Conservation (phyloP, 92 coral and sea anemone genomes). For the Actinostola sp. region DNA sequence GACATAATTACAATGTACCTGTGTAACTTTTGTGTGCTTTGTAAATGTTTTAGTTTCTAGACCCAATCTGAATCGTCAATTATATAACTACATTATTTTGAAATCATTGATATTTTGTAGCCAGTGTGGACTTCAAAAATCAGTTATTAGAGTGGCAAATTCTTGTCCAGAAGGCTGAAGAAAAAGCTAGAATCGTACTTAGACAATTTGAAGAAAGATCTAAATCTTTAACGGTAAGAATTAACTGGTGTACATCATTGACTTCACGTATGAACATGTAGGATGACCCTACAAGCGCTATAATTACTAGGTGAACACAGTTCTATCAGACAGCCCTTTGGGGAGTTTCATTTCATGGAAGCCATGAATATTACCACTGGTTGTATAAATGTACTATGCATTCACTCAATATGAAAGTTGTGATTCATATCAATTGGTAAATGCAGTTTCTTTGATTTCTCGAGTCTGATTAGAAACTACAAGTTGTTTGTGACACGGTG, state of each 20-base stretch:
- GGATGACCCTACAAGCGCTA: no score
- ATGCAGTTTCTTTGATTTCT: no score
- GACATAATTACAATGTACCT: neutral
- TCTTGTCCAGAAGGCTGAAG: conserved; percentile 61
- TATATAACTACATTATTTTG: neutral
- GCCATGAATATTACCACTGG: no score
- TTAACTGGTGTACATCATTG: neutral
- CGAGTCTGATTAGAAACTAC: no score
- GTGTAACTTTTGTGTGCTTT: no score
- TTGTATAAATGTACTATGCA: no score
- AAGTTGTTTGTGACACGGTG: no score
- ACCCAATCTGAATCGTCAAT: neutral
- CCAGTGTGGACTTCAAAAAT: conserved; percentile 75
- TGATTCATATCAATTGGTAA: no score
- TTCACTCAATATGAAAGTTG: no score
- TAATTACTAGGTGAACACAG: neutral
- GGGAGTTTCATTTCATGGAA: no score
- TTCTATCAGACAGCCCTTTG: no score
- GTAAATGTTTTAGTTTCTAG: neutral
- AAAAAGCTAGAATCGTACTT: conserved; percentile 56
- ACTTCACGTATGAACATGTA: no score
- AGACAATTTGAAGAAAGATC: conserved; percentile 51
- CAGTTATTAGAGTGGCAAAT: conserved; percentile 64
- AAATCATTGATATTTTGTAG: conserved; percentile 8
- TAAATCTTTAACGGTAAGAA: neutral